Evolutionary conservation across 2,113 vertebrate genomes (phyloP), one percentile per base, ranked within the genome.

Genomic region (Eira barbara): DNA sequence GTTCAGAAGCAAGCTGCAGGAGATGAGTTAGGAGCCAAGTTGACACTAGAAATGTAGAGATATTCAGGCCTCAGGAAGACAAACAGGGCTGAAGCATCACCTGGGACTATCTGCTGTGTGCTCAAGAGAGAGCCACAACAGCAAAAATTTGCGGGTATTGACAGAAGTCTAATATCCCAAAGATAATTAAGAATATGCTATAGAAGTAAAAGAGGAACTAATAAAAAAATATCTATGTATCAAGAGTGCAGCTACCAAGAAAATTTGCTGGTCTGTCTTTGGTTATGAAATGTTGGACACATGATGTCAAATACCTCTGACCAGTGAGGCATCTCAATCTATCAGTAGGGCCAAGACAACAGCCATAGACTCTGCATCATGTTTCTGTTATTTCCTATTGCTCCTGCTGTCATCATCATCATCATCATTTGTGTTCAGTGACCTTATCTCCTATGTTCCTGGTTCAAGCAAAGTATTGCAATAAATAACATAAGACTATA

Each of bases 351-450:
- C 6, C 25, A 55, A 61, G 10, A 47, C 5, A 13, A 39, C 0
- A 36, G 20, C 25, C 8, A 3, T 47, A 71, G 39, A 36, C 7
- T 36, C 9, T 39, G 15, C 4, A 4, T 47, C 52, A 3, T 14
- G 3, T 1, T 31, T 34, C 9, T 47, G 0, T 36, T 8, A 42
- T 6, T 39, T 52, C 2, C 17, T 6, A 1, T 11, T 59, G 6
- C 11, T 59, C 34, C 4, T 78, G 5, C 7, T 1, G 0, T 17
- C 3, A 1, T 31, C 3, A 1, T 10, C 1, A 1, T 10, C 1
- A 1, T 31, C 2, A 52, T 18, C 27, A 34, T 71, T 42, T 83
- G 36, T 13, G 31, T 36, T 67, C 17, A 42, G 0, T 1, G 9
- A 1, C 39, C 6, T 65, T 34, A 31, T 34, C 10, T 0, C 5